Percentiles rank a stretch among this genome's conserved stretches.
phyloP scores from a whole-genome alignment of 2,113 vertebrate species.

The Psammodynastes pulverulentus region DNA sequence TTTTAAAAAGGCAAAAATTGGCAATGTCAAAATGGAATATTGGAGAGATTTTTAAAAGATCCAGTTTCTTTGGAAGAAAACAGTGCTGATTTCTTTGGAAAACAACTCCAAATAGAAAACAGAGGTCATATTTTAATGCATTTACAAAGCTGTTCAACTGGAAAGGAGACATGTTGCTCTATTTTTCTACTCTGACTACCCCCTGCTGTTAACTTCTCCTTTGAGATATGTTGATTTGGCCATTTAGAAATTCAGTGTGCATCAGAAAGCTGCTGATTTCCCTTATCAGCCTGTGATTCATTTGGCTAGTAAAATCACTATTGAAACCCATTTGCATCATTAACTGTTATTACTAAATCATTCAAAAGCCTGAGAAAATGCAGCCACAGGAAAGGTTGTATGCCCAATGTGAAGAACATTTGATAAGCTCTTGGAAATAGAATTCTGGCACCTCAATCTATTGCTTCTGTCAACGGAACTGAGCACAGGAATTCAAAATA shows the following conservation, averaged over 20 bases:
- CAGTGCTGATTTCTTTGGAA: not conserved
- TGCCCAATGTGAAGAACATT: slow-evolving; percentile 54
- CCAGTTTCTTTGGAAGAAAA: not conserved
- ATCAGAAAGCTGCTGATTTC: slow-evolving; percentile 60
- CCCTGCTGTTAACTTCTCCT: slow-evolving; percentile 59
- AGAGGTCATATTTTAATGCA: slow-evolving; percentile 21
- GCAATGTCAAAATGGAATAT: slow-evolving; percentile 5
- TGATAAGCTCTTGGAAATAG: slow-evolving; percentile 61
- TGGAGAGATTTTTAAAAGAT: slow-evolving; percentile 23
- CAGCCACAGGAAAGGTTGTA: slow-evolving; percentile 62
- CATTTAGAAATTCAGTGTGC: slow-evolving; percentile 64
- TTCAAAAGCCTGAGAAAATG: slow-evolving; percentile 56
- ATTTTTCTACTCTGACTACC: slow-evolving; percentile 57
- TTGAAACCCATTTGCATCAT: slow-evolving; percentile 67
- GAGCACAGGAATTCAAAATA: slow-evolving; percentile 50
- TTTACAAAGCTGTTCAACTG: slow-evolving; percentile 40
- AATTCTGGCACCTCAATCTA: slow-evolving; percentile 51
- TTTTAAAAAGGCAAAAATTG: not conserved
- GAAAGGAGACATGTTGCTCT: slow-evolving; percentile 40
- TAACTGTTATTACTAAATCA: slow-evolving; percentile 63
- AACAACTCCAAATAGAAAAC: slow-evolving; percentile 31
- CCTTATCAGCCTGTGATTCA: slow-evolving; percentile 63
- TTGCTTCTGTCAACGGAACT: slow-evolving; percentile 43
- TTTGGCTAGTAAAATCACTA: slow-evolving; percentile 65
- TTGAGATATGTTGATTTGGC: slow-evolving; percentile 57